A percentile compares a stretch with the other conserved stretches of the same genome.
These are phyloP conservation scores for Hypomecis punctinalis DNA, from an alignment of 2,888 invertebrate species.

Conservation along the genomic window DNA sequence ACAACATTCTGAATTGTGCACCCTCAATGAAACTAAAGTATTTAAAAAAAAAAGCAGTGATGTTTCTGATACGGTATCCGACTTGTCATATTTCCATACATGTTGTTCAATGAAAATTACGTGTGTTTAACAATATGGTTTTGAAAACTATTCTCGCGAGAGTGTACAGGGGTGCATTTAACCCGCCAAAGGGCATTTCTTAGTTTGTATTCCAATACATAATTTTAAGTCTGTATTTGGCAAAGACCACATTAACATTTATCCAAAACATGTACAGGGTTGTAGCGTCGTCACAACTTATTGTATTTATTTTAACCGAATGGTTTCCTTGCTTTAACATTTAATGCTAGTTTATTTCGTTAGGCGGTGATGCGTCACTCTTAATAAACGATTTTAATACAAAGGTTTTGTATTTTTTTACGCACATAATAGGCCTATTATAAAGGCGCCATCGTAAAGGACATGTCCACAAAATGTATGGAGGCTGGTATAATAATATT, in stretches of 20 bases:
- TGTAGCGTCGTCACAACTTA: constrained; percentile 40
- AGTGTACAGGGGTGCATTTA: constrained; percentile 14
- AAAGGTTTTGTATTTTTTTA: constrained; percentile 5
- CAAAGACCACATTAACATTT: constrained; percentile 6
- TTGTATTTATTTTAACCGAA: constrained; percentile 59
- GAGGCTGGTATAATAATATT: too few species aligned
- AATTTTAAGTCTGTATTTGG: constrained; percentile 28
- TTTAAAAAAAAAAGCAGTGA: too few species aligned
- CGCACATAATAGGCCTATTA: too few species aligned
- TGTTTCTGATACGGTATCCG: too few species aligned
- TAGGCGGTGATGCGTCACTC: constrained; percentile 60
- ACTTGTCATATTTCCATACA: too few species aligned
- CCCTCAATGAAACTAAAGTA: too few species aligned
- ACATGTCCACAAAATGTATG: too few species aligned
- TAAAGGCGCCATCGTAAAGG: too few species aligned
- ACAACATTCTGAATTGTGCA: too few species aligned
- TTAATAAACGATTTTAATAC: constrained; percentile 66
- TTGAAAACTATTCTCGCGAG: neutral
- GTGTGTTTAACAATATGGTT: too few species aligned
- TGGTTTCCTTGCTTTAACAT: constrained; percentile 65
- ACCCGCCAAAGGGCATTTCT: constrained; percentile 23
- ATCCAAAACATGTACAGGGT: constrained; percentile 34
- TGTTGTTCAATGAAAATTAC: too few species aligned
- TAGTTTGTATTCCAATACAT: constrained; percentile 20
- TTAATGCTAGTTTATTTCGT: constrained; percentile 67